phyloP scores from a whole-genome alignment of 1,140 invertebrate species.

The Dendrolimus punctatus region DNA sequence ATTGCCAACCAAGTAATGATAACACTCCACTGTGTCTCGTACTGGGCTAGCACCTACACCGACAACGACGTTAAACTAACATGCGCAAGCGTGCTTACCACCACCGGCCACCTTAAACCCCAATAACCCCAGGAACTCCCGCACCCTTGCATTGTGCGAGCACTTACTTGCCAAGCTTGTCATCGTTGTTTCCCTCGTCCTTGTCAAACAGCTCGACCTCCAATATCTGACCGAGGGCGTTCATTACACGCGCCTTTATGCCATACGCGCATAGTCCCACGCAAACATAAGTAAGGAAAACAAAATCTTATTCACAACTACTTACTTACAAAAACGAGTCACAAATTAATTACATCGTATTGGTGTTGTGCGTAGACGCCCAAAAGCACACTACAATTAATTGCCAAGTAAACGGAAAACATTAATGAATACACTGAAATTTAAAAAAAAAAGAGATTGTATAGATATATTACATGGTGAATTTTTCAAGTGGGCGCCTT shows the following conservation, averaged over 20 bases:
- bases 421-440: conserved; percentile 2
- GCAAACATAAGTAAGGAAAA: conserved; percentile 64
- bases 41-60: no score
- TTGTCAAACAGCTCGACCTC: conserved; percentile 86
- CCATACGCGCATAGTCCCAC: conserved; percentile 47
- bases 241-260: conserved; percentile 63
- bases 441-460: not conserved
- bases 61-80: not conserved
- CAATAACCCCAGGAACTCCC: not conserved
- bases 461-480: not conserved
- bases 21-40: no score
- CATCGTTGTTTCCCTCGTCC: conserved; percentile 89
- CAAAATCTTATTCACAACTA: conserved; percentile 50
- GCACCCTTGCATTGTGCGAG: conserved; percentile 12
- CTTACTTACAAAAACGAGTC: conserved; percentile 8
- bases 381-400: conserved; percentile 3
- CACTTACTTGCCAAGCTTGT: conserved; percentile 85
- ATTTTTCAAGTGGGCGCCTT: no score
- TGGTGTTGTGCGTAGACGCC: not conserved
- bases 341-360: not conserved
- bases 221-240: conserved; percentile 80
- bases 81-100: not conserved
- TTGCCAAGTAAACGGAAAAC: not conserved
- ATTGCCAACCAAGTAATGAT: no score
- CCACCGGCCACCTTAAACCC: not conserved